Conservation (phyloP, 1,140 invertebrate genomes). For the Bilobella aurantiaca region DNA sequence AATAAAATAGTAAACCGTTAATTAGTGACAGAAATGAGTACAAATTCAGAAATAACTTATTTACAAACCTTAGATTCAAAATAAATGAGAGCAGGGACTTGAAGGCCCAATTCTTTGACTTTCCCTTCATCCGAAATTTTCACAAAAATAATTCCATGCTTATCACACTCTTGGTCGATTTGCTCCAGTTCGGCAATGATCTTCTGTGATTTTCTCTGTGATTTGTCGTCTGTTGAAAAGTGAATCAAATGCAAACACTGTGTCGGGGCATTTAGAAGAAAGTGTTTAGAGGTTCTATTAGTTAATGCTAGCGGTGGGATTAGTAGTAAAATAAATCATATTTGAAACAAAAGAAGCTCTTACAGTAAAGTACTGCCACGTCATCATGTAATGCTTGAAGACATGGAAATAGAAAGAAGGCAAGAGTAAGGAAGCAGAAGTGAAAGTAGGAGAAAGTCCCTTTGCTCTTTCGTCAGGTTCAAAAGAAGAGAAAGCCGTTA, state of each 20-base stretch:
- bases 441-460: not conserved
- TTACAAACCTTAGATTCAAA: constrained; percentile 51
- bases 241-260: not conserved
- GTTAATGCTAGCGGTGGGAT: no score
- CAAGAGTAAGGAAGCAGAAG: not conserved
- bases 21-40: constrained; percentile 59
- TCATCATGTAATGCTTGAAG: constrained; percentile 37
- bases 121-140: constrained; percentile 82
- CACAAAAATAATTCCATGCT: constrained; percentile 78
- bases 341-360: not conserved
- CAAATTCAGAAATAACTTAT: not conserved
- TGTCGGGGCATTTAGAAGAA: not conserved
- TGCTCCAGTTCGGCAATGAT: constrained; percentile 77
- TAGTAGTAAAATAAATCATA: not conserved
- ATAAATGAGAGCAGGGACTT: constrained; percentile 69
- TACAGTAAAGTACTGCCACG: constrained; percentile 46
- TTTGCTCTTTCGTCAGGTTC: not conserved
- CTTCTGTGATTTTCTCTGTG: constrained; percentile 81
- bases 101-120: constrained; percentile 79
- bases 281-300: no score
- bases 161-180: constrained; percentile 87
- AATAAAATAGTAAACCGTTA: constrained; percentile 75
- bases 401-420: not conserved
- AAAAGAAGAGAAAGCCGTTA: constrained; percentile 3
- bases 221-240: constrained; percentile 65